These are phyloP conservation scores for Psophia crepitans DNA, from an alignment of 2,113 vertebrate genomes.

Conservation along the genomic window DNA sequence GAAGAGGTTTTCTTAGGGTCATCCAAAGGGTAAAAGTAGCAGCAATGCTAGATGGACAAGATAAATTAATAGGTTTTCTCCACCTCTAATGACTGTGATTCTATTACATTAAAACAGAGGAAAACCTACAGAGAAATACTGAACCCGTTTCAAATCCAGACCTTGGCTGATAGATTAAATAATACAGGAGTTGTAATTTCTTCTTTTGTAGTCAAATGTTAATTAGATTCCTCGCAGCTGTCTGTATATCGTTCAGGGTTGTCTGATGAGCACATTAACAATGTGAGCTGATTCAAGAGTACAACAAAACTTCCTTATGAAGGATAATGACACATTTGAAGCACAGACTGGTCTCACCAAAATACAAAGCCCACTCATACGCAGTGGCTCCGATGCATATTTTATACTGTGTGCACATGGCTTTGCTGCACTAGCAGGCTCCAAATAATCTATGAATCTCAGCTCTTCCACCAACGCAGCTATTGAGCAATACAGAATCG, in stretches of 20 bases:
- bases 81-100: not conserved
- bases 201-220: conserved; percentile 52
- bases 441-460: fast-evolving
- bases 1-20: conserved; percentile 1
- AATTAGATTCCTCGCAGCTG: conserved; percentile 52
- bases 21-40: conserved; percentile 1
- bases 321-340: conserved; percentile 11
- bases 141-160: conserved; percentile 32
- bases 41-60: not conserved
- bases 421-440: not conserved
- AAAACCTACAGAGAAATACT: conserved; percentile 2
- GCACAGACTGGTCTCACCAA: not conserved
- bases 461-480: not conserved
- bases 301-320: not conserved
- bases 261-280: conserved; percentile 28
- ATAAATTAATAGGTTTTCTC: conserved; percentile 1
- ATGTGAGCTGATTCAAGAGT: conserved; percentile 37
- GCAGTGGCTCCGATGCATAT: not conserved
- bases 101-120: not conserved
- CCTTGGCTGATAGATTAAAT: not conserved
- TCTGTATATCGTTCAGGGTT: conserved; percentile 23
- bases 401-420: not conserved
- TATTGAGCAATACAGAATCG: too few species aligned
- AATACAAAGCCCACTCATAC: not conserved
- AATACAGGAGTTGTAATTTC: conserved; percentile 15